Evolutionary conservation across 1,140 invertebrate genomes (phyloP).

Genomic region (Halictus rubicundus): DNA sequence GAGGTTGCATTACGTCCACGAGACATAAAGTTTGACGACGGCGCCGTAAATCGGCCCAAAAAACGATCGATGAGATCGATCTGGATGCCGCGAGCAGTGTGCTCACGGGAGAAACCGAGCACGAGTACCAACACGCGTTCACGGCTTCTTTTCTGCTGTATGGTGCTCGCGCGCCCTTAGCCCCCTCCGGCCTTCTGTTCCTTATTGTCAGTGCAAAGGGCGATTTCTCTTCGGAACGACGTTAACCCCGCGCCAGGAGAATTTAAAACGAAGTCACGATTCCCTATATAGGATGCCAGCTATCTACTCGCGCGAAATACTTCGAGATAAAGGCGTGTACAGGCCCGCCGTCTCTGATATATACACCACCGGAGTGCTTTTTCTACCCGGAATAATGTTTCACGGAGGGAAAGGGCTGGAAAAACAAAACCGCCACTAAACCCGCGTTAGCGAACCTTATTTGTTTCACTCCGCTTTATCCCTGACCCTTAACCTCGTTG

Average conservation of each 20-base stretch:
- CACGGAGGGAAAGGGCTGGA: background rate
- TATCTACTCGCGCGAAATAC: slow-evolving; percentile 55
- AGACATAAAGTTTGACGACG: slow-evolving; percentile 36
- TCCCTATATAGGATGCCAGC: slow-evolving; percentile 60
- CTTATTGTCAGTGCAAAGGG: slow-evolving; percentile 71
- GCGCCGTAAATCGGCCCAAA: slow-evolving; percentile 38
- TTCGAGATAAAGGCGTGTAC: slow-evolving; percentile 54
- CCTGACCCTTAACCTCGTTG: background rate
- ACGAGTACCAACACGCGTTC: background rate
- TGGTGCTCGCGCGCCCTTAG: background rate
- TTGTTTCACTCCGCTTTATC: slow-evolving; percentile 16
- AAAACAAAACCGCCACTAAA: slow-evolving; percentile 15
- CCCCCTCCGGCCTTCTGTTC: slow-evolving; percentile 34
- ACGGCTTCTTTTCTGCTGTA: background rate
- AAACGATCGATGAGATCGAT: slow-evolving; percentile 37
- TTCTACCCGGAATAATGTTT: slow-evolving; percentile 9
- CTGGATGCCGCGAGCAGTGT: background rate
- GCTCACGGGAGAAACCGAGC: slow-evolving; percentile 6
- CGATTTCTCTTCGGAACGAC: slow-evolving; percentile 72
- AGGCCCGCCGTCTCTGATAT: slow-evolving; percentile 41
- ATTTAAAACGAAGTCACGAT: slow-evolving; percentile 74
- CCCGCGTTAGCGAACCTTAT: slow-evolving; percentile 22
- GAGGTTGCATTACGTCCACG: background rate
- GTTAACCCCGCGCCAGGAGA: slow-evolving; percentile 65
- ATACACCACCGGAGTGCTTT: slow-evolving; percentile 29